These are phyloP conservation scores for Diploptera punctata DNA, from an alignment of 2,888 invertebrate species.

Conservation along the genomic window DNA sequence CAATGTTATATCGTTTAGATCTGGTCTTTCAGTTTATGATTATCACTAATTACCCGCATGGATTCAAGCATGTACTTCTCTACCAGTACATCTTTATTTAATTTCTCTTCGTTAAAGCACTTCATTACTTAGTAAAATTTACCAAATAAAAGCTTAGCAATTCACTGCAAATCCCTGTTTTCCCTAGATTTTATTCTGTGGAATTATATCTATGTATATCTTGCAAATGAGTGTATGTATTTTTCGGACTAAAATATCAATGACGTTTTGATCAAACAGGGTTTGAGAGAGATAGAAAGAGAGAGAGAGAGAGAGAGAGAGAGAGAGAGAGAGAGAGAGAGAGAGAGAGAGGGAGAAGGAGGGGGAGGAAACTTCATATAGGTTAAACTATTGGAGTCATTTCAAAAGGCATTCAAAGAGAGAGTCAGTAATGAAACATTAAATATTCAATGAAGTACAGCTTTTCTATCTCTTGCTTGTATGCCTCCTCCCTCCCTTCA, in stretches of 20 bases:
- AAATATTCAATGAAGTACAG: constrained; percentile 44
- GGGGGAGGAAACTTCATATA: constrained; percentile 27
- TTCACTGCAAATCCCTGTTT: no score
- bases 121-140: no score
- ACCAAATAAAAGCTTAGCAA: no score
- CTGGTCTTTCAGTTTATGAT: no score
- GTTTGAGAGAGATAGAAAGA: no score
- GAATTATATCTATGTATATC: constrained; percentile 13
- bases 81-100: no score
- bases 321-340: constrained; percentile 4
- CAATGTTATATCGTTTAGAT: no score
- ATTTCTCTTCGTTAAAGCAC: no score
- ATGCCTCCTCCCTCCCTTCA: constrained; percentile 34
- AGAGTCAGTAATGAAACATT: constrained; percentile 43
- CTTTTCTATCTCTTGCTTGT: constrained; percentile 40
- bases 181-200: background rate
- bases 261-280: constrained; percentile 42
- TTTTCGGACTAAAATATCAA: constrained; percentile 37
- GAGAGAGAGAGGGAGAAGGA: constrained; percentile 2
- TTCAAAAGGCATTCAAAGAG: constrained; percentile 43
- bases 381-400: constrained; percentile 41
- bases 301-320: background rate
- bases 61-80: no score
- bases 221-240: constrained; percentile 34
- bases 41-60: no score